Conservation (phyloP, 2,797 vertebrate genomes). For the Varecia variegata region DNA sequence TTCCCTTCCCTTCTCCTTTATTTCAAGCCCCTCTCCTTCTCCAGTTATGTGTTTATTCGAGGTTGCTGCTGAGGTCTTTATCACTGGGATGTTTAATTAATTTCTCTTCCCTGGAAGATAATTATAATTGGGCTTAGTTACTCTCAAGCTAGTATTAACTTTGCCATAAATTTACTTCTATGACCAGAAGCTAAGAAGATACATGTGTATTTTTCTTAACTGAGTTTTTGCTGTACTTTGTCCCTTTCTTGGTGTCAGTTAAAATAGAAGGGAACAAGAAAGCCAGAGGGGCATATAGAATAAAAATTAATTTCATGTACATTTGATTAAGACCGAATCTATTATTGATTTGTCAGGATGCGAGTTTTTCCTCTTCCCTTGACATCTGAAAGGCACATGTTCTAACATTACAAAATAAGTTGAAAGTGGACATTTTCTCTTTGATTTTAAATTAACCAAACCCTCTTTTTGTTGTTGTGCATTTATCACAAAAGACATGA, state of each 20-base stretch:
- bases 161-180: slow-evolving; percentile 74
- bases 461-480: slow-evolving; percentile 22
- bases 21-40: background rate
- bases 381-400: background rate
- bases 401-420: slow-evolving; percentile 5
- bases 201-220: slow-evolving; percentile 77
- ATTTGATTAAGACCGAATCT: slow-evolving; percentile 68
- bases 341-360: slow-evolving; percentile 73
- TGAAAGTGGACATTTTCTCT: slow-evolving; percentile 30
- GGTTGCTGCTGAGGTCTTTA: slow-evolving; percentile 80
- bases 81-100: slow-evolving; percentile 81
- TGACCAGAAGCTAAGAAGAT: slow-evolving; percentile 78
- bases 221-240: slow-evolving; percentile 72
- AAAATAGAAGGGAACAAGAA: slow-evolving; percentile 69
- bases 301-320: slow-evolving; percentile 74
- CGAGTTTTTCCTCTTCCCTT: background rate
- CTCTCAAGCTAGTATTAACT: slow-evolving; percentile 79
- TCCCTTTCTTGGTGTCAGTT: slow-evolving; percentile 59
- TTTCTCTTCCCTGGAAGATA: slow-evolving; percentile 82
- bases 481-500: slow-evolving; percentile 67
- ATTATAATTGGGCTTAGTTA: slow-evolving; percentile 79
- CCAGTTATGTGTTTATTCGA: slow-evolving; percentile 74
- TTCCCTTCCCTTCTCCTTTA: slow-evolving; percentile 34
- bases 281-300: slow-evolving; percentile 41
- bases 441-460: slow-evolving; percentile 64